Conservation (phyloP, 2,113 vertebrate genomes). For the Muscicapa adusta region DNA sequence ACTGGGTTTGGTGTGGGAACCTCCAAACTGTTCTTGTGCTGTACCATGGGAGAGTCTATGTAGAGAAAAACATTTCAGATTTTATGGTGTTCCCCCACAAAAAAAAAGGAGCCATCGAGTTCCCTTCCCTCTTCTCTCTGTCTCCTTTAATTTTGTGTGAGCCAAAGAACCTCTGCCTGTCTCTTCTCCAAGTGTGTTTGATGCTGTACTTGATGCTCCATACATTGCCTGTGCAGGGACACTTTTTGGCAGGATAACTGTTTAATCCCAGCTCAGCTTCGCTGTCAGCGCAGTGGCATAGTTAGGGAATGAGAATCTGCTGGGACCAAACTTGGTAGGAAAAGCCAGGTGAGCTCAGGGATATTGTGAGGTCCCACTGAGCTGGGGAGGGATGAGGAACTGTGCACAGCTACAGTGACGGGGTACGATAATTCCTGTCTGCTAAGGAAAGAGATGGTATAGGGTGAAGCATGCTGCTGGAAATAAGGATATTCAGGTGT, state of each 20-base stretch:
- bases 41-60: background rate
- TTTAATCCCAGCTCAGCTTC: background rate
- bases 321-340: background rate
- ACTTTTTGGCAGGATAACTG: background rate
- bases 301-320: background rate
- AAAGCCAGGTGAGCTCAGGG: background rate
- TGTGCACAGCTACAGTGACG: background rate
- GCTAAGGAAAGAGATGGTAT: background rate
- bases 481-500: background rate
- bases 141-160: background rate
- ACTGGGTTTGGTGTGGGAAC: background rate
- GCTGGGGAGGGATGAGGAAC: background rate
- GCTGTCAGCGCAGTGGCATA: background rate
- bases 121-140: background rate
- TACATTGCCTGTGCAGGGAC: fast-evolving
- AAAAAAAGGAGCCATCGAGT: background rate
- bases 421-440: background rate
- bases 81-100: background rate
- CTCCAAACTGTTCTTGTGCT: background rate
- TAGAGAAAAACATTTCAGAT: background rate
- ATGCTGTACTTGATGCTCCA: background rate
- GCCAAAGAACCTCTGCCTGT: background rate
- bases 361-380: background rate
- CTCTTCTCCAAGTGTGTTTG: background rate
- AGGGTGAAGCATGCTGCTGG: background rate